phyloP scores from a whole-genome alignment of 2,113 vertebrate genomes.

The Phylloscopus whistleri region DNA sequence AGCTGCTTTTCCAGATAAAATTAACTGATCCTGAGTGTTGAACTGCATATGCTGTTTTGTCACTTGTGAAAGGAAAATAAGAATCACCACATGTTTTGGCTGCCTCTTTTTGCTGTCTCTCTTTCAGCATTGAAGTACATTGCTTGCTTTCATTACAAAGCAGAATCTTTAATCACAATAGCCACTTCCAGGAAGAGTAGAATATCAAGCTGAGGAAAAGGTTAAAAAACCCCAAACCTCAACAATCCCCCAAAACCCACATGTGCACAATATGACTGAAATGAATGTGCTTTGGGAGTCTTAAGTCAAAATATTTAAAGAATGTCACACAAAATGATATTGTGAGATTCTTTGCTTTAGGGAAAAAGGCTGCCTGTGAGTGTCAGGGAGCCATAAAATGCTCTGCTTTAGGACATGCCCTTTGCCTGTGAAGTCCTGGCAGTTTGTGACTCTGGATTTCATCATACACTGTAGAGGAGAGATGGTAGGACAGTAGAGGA shows the following conservation, averaged over 20 bases:
- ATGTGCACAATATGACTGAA: background rate
- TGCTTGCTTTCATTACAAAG: background rate
- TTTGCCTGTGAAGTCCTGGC: background rate
- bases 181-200: background rate
- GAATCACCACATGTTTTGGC: background rate
- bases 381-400: background rate
- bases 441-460: background rate
- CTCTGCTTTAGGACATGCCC: background rate
- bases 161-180: background rate
- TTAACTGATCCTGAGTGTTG: background rate
- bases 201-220: background rate
- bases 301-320: background rate
- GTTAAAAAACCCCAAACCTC: background rate
- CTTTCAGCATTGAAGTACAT: background rate
- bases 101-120: background rate
- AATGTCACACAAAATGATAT: background rate
- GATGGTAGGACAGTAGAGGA: background rate
- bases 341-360: background rate
- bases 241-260: background rate
- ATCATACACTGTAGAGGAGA: background rate
- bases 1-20: background rate
- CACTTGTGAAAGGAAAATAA: background rate
- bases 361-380: background rate
- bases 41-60: conserved; percentile 6
- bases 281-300: background rate